These are phyloP conservation scores for Sebastes trivittatus DNA, from an alignment of 2,797 vertebrate genomes.

Conservation along the genomic window DNA sequence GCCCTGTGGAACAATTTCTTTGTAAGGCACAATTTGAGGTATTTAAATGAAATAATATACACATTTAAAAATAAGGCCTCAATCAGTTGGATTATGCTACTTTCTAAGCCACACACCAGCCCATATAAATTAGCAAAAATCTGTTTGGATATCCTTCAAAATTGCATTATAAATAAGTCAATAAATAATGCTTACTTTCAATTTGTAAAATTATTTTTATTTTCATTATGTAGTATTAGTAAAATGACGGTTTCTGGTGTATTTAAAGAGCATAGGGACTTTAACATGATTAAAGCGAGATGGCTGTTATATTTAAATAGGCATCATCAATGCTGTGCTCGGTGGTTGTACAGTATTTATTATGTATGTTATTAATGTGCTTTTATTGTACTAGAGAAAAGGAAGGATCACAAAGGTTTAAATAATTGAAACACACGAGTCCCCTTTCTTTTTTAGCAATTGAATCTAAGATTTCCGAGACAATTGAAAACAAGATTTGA, in stretches of 20 bases:
- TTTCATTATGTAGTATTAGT: background rate
- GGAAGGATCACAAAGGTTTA: background rate
- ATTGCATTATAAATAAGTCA: background rate
- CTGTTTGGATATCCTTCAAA: background rate
- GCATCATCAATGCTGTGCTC: background rate
- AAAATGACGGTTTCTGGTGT: background rate
- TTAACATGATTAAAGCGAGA: rapidly evolving
- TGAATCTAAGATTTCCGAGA: slow-evolving; percentile 1
- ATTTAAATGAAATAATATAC: background rate
- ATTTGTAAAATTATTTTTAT: background rate
- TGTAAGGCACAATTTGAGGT: background rate
- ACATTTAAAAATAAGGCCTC: background rate
- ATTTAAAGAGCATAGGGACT: background rate
- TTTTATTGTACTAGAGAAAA: background rate
- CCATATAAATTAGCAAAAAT: background rate
- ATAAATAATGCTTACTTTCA: background rate
- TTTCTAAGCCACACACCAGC: background rate
- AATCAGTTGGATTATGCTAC: background rate
- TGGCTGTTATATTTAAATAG: background rate
- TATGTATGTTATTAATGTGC: background rate
- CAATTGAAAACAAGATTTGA: background rate
- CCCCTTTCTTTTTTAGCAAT: background rate
- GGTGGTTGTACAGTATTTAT: background rate
- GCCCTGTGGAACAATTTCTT: background rate
- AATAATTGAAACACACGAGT: background rate